Evolutionary conservation across 2,888 invertebrate species (phyloP), one percentile per base, ranked within the genome.

Genomic region (Hirtodrosophila cameraria): DNA sequence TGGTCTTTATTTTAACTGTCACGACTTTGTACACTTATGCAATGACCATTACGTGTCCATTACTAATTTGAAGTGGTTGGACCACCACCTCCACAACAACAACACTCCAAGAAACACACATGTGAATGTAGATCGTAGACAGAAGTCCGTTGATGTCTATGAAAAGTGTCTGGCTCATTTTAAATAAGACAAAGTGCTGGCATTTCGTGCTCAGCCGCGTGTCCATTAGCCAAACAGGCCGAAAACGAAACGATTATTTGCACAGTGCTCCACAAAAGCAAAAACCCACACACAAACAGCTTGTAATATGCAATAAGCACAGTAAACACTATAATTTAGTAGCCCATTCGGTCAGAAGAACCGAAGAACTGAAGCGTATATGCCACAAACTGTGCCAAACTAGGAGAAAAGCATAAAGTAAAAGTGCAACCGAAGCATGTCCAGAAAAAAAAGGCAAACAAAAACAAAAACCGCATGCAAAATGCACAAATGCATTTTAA

Each of bases 151-250:
- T 52, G 45, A 48, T 53, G 75, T 68, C 43, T 20, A 25, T 54
- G 48, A 54, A 63, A 57, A 73, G 43, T 59, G 82, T 54, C 63
- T 64, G 52, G 49, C 30, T 41, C 25, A 48, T 50, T 62, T 71
- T 50, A 75, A 75, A 75, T 74, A 75, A 75, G 70, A 75, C 70
- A 62, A 62, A 75, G 75, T 75, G 70, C 70, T 68, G 78, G 64
- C 86, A 83, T 64, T 83, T 83, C 84, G 72, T 79, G 78, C 72
- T 86, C 48, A 66, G 63, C 62, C 72, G 67, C 72, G 63, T 79
- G 61, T 67, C 81, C 84, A 83, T 86, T 86, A 76, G 53, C 73
- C 59, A 75, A 43, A 30, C 57, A 76, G 68, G 57, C 68, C 74
- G 55, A 60, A 72, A 83, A 60, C 42, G 61, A 64, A 79, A 86